Evolutionary conservation across 1,140 invertebrate genomes (phyloP), one percentile per base, ranked within the genome.

Genomic region (Hyles euphorbiae): DNA sequence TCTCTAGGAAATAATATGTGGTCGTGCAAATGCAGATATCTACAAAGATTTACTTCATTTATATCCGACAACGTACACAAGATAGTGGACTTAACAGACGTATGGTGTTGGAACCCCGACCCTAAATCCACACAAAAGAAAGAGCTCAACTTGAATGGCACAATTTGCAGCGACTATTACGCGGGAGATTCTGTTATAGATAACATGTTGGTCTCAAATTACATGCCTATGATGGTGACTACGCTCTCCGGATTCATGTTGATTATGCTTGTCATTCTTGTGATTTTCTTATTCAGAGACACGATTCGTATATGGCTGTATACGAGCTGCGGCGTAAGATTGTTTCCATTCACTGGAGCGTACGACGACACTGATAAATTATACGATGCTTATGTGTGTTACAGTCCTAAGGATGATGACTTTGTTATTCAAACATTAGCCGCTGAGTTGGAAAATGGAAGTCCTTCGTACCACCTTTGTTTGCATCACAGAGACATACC

Each of bases 371-470:
- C 94, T 67, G 95, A 96, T 75, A 97, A 97, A 78, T 90, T 96
- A 36, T 98, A 97, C 89, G 98, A 98, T 83, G 96, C 95, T 54
- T 98, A 98, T 88, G 93, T 98, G 6, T 94, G 96, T 62, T 98
- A 98, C 89, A 97, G 96, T 65, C 95, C 96, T 33, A 96, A 97
- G 81, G 97, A 98, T 88, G 95, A 97, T 73, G 94, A 96, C 76
- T 97, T 97, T 82, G 95, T 98, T 7, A 90, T 95, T 61, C 94
- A 96, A 76, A 95, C 95, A 7, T 91, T 98, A 33, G 94, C 94
- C 3, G 93, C 94, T 10, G 95, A 97, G 71, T 86, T 99, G 52
- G 97, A 99, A 86, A 94, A 95, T 68, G 93, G 92, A n/a, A 89
- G 88, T 22, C 92, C 91, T 0, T 90, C 91, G 4, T 96, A 96